These are phyloP conservation scores for Carettochelys insculpta DNA, from an alignment of 2,113 vertebrate genomes.

Conservation along the genomic window DNA sequence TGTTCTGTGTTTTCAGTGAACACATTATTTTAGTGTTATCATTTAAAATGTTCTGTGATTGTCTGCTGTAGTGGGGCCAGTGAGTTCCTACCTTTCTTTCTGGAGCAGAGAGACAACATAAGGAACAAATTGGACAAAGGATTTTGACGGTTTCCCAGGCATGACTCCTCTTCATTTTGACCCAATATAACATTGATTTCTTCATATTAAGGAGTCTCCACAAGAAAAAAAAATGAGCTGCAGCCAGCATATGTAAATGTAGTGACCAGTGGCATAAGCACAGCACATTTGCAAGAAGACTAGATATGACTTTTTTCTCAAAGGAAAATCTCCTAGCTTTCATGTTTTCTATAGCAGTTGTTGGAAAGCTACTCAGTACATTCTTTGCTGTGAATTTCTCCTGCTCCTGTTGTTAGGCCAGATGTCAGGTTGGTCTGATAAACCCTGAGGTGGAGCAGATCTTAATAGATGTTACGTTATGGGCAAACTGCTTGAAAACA, in stretches of 20 bases:
- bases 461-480: background rate
- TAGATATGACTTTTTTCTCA: background rate
- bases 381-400: background rate
- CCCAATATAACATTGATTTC: background rate
- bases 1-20: background rate
- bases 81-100: background rate
- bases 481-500: background rate
- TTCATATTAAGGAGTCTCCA: background rate
- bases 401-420: background rate
- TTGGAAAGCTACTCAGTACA: background rate
- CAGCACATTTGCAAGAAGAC: background rate
- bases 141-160: background rate
- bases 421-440: too few species aligned
- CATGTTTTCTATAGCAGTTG: background rate
- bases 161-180: background rate
- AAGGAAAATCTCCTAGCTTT: background rate
- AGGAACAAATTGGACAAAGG: background rate
- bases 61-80: background rate
- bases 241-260: background rate
- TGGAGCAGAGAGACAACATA: background rate
- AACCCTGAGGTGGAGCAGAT: background rate
- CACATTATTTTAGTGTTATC: background rate
- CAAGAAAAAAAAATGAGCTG: background rate
- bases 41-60: background rate
- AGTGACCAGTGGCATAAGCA: background rate